Percentiles rank a stretch among this genome's conserved stretches.
These are phyloP conservation scores for Dichetophora obliterata DNA, from an alignment of 2,888 invertebrate species.

Conservation along the genomic window DNA sequence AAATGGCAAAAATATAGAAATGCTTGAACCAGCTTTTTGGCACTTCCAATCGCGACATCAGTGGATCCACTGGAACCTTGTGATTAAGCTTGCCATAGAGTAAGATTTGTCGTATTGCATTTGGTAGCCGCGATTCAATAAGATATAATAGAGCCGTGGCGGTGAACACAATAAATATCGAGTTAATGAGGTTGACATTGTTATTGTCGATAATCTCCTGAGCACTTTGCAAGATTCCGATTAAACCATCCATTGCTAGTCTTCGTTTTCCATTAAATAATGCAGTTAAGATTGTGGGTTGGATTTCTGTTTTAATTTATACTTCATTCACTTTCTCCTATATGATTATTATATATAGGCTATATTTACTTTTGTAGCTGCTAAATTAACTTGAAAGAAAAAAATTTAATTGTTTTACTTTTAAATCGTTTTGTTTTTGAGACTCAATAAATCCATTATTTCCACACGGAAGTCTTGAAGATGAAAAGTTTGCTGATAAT, in stretches of 20 bases:
- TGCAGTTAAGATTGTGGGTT: too few relatives aligned
- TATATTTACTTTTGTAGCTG: too few relatives aligned
- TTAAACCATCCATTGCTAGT: not conserved
- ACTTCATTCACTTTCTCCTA: not conserved
- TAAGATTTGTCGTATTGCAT: slow-evolving; percentile 75
- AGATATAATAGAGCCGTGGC: slow-evolving; percentile 71
- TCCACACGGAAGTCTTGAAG: too few relatives aligned
- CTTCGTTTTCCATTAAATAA: not conserved
- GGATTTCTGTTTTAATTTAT: not conserved
- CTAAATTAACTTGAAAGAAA: too few relatives aligned
- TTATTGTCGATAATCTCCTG: slow-evolving; percentile 50
- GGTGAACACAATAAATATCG: slow-evolving; percentile 62
- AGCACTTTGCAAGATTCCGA: not conserved
- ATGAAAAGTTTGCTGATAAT: too few relatives aligned
- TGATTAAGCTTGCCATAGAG: slow-evolving; percentile 82
- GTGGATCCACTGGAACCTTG: slow-evolving; percentile 68
- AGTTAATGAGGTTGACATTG: slow-evolving; percentile 61
- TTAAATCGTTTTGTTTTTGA: too few relatives aligned
- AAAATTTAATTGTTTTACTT: too few relatives aligned
- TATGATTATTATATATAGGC: too few relatives aligned
- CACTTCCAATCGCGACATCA: slow-evolving; percentile 73
- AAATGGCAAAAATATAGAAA: slow-evolving; percentile 81
- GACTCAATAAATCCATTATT: too few relatives aligned
- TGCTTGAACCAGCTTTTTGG: slow-evolving; percentile 87
- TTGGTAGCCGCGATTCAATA: slow-evolving; percentile 77